Base-by-base conservation (phyloP, 2,113 vertebrate species). In the Pithys albifrons region DNA sequence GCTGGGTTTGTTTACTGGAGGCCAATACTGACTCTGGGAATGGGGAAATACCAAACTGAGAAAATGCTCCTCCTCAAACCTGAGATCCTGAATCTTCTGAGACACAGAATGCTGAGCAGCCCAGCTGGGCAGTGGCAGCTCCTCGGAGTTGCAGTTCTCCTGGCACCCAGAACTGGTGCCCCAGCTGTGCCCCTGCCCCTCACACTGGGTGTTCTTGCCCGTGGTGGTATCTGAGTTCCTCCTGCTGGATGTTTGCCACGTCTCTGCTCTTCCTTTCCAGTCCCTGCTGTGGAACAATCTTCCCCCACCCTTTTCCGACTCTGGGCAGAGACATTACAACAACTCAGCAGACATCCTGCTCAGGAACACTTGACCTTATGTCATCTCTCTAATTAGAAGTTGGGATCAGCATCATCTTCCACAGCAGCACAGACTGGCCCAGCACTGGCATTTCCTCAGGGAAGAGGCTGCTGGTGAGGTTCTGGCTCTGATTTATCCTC, bases 221-320 rank as follows among this genome's bases (percentile, higher is more conserved):
- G 0, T 7, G 49, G 4, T 57, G 69, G n/a, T 76, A 23, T 83
- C 57, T 57, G 59, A 90, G 72, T 72, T 78, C 18, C 70, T 93
- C 49, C 88, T 94, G 89, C 95, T 96, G 93, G 85, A 76, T 49
- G n/a, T 58, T 62, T 87, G 89, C 75, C 71, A 62, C 0, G 3
- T 54, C 49, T 96, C 69, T 80, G 28, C 65, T 89, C 59, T 87
- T 93, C 81, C 84, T 89, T 93, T 69, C 81, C 69, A 89, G 64
- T 23, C 69, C 7, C 54, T 61, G 67, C 85, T 78, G 55, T 79
- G 75, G 3, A 76, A 48, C 9, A 75, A 28, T 23, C 41, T 70
- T 75, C 48, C 80, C 62, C 85, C 92, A 85, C 79, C 91, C 93
- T 90, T 88, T 93, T 93, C 93, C 77, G 65, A 78, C 65, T 66